Percentiles rank a stretch among this genome's conserved stretches.
Evolutionary conservation across 2,113 vertebrate genomes (phyloP).

Genomic region (Romanogobio albipinnatus): DNA sequence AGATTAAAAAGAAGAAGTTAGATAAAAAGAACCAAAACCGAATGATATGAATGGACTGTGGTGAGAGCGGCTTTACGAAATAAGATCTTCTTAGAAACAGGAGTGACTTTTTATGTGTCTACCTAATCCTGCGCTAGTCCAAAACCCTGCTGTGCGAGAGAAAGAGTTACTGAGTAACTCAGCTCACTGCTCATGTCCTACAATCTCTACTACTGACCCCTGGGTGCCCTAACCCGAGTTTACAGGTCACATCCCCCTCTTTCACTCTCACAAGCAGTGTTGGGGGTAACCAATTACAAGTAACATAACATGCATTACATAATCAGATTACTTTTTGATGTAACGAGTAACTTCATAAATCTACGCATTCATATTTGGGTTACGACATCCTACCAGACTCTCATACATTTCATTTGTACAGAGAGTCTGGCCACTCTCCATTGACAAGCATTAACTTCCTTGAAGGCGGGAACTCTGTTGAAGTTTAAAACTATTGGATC

Average conservation of each 20-base stretch:
- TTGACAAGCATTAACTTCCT: no score
- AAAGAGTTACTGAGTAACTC: slow-evolving; percentile 59
- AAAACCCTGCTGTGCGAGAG: slow-evolving; percentile 49
- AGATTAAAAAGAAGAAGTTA: not conserved
- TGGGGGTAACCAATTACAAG: no score
- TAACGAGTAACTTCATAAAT: no score
- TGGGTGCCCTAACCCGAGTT: slow-evolving; percentile 37
- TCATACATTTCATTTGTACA: no score
- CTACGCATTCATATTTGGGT: no score
- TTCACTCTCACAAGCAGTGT: not conserved
- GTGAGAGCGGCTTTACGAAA: slow-evolving; percentile 6
- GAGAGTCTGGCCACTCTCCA: no score
- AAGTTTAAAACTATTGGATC: no score
- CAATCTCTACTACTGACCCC: slow-evolving; percentile 54
- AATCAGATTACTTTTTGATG: no score
- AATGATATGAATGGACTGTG: slow-evolving; percentile 6
- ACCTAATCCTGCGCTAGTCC: slow-evolving; percentile 41
- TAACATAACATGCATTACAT: no score
- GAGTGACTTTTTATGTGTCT: slow-evolving; percentile 26
- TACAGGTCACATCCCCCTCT: slow-evolving; percentile 36
- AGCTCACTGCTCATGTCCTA: slow-evolving; percentile 39
- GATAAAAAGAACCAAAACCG: slow-evolving; percentile 7
- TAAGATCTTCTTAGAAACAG: slow-evolving; percentile 21
- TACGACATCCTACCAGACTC: no score
- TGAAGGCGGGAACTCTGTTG: no score